These are phyloP conservation scores for Camponotus pennsylvanicus DNA, from an alignment of 1,140 invertebrate genomes.

Conservation along the genomic window DNA sequence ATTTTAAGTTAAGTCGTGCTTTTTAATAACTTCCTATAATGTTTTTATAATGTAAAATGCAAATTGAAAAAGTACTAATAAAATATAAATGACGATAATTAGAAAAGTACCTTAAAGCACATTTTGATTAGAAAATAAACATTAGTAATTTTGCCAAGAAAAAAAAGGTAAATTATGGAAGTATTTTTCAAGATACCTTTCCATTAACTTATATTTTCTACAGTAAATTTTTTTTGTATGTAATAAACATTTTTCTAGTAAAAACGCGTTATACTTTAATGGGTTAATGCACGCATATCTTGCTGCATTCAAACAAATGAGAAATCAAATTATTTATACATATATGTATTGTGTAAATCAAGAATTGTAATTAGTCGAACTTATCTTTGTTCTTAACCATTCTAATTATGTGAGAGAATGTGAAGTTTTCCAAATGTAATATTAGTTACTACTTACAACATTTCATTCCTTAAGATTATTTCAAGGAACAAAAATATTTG, in stretches of 20 bases:
- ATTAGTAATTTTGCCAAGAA: background rate
- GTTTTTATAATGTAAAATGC: background rate
- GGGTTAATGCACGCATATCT: background rate
- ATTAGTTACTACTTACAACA: background rate
- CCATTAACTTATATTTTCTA: conserved; percentile 11
- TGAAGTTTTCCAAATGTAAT: conserved; percentile 19
- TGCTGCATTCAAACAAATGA: background rate
- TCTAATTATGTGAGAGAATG: background rate
- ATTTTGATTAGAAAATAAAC: conserved; percentile 20
- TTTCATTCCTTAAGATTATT: conserved; percentile 25
- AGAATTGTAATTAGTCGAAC: conserved; percentile 6
- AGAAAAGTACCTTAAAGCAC: background rate
- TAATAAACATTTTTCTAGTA: conserved; percentile 9
- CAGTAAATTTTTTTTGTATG: background rate
- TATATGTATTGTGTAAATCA: conserved; percentile 4
- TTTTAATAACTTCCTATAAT: background rate
- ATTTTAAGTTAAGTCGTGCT: background rate
- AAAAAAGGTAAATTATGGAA: background rate
- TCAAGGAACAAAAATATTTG: background rate
- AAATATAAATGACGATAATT: conserved; percentile 15
- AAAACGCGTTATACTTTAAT: background rate
- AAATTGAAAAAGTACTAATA: background rate
- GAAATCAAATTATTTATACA: background rate
- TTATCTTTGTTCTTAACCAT: conserved; percentile 1
- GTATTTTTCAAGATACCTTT: background rate